These are phyloP conservation scores for Dendrolimus houi DNA, from an alignment of 2,888 invertebrate species.

Conservation along the genomic window DNA sequence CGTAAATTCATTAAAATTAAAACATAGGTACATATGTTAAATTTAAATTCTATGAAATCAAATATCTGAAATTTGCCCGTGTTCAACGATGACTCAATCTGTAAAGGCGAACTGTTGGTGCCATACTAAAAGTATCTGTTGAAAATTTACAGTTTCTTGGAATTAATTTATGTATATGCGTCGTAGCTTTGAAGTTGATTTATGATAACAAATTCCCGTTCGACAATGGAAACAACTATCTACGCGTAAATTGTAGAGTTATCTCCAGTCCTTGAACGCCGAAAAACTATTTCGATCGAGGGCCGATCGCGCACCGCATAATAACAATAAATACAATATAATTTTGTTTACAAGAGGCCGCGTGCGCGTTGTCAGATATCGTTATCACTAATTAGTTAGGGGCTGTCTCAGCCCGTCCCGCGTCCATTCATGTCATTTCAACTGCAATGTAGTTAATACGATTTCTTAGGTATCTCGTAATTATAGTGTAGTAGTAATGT, in stretches of 20 bases:
- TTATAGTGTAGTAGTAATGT: neutral
- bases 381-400: neutral
- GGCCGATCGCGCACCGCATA: neutral
- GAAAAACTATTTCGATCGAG: neutral
- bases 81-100: neutral
- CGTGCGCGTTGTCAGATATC: neutral
- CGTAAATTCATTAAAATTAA: neutral
- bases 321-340: neutral
- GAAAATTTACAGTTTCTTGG: neutral
- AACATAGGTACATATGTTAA: neutral
- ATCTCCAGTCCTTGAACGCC: neutral
- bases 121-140: neutral
- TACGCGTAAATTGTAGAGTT: neutral
- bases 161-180: constrained; percentile 1
- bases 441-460: neutral
- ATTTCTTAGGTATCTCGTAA: neutral
- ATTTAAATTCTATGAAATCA: too few species aligned
- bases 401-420: neutral
- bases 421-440: neutral
- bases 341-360: neutral
- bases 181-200: constrained; percentile 1
- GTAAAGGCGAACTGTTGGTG: neutral
- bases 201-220: neutral
- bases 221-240: neutral
- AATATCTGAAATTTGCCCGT: neutral